Evolutionary conservation across 2,113 vertebrate species (phyloP).

Genomic region (Ifrita kowaldi): DNA sequence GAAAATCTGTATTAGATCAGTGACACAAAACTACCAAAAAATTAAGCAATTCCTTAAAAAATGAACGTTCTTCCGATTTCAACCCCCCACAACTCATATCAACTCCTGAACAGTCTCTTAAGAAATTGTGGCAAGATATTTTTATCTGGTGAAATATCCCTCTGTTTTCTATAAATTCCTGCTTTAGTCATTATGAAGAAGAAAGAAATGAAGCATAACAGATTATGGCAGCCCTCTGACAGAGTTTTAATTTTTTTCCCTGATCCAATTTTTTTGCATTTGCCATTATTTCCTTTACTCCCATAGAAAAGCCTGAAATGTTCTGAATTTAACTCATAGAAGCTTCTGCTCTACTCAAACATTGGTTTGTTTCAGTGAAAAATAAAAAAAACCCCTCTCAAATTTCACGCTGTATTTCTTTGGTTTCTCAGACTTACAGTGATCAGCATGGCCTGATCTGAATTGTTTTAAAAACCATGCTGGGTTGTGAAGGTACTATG

Average conservation of each 20-base stretch:
- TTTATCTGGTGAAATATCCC: not conserved
- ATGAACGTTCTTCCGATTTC: not conserved
- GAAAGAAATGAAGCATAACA: not conserved
- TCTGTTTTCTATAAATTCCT: not conserved
- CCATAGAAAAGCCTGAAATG: not conserved
- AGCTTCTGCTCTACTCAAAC: not conserved
- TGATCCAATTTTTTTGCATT: not conserved
- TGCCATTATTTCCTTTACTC: not conserved
- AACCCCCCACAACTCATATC: not conserved
- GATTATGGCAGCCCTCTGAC: not conserved
- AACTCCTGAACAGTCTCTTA: not conserved
- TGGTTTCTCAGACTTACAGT: not conserved
- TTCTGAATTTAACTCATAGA: not conserved
- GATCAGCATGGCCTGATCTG: not conserved
- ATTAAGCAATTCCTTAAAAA: not conserved
- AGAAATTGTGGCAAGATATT: not conserved
- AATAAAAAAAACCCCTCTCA: not conserved
- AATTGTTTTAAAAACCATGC: not conserved
- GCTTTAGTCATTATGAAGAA: not conserved
- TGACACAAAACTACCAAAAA: not conserved
- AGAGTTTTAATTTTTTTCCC: accelerated
- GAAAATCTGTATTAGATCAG: not conserved
- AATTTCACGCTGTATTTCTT: not conserved
- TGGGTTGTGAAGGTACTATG: not conserved
- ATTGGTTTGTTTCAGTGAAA: not conserved